A percentile compares a stretch with the other conserved stretches of the same genome.
Evolutionary conservation across 2,888 invertebrate genomes (phyloP).

Genomic region (Heteropelma amictum): DNA sequence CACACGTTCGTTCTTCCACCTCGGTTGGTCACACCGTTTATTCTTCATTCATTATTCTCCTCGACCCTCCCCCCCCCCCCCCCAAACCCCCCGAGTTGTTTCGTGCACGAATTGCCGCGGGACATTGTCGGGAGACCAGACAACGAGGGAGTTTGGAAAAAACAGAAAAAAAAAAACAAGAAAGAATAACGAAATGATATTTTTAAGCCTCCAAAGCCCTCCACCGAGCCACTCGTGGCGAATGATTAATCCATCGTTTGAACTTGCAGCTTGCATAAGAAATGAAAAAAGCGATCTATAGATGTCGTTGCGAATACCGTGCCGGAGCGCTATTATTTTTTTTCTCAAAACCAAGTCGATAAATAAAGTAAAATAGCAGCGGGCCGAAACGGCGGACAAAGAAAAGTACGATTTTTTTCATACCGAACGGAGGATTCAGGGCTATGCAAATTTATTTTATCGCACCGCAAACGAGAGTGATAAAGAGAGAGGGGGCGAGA

Average conservation of each 20-base stretch:
- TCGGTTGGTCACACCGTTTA: no score
- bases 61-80: not conserved
- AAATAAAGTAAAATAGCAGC: slow-evolving; percentile 14
- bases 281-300: no score
- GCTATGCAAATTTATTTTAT: slow-evolving; percentile 76
- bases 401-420: slow-evolving; percentile 67
- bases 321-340: slow-evolving; percentile 19
- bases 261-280: slow-evolving; percentile 77
- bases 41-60: not conserved
- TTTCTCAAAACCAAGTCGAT: slow-evolving; percentile 34
- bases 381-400: not conserved
- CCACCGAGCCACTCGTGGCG: slow-evolving; percentile 65
- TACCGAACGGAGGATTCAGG: slow-evolving; percentile 74
- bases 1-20: no score
- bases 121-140: slow-evolving; percentile 72
- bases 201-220: slow-evolving; percentile 69
- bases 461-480: slow-evolving; percentile 67
- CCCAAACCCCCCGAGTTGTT: no score
- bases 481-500: no score
- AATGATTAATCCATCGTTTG: slow-evolving; percentile 77
- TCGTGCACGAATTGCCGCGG: no score
- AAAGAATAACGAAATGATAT: slow-evolving; percentile 2
- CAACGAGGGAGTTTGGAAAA: slow-evolving; percentile 61
- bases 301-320: slow-evolving; percentile 60
- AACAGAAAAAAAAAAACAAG: slow-evolving; percentile 3